Evolutionary conservation across 1,140 invertebrate genomes (phyloP).

Genomic region (Ooceraea biroi): DNA sequence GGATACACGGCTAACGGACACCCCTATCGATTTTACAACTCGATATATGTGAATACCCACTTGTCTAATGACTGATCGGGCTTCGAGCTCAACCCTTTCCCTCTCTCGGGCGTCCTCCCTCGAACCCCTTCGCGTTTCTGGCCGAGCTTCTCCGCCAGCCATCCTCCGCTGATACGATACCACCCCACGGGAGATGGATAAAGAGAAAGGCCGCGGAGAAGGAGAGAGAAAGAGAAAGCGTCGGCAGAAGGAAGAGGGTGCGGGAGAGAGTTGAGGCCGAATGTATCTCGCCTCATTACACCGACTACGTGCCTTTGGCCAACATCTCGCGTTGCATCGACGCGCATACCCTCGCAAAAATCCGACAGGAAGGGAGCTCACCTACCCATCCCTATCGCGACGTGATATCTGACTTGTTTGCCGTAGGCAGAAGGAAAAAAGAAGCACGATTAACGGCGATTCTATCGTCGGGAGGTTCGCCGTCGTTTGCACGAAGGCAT

Average conservation of each 20-base stretch:
- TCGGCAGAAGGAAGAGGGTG: conserved; percentile 55
- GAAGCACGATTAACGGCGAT: conserved; percentile 31
- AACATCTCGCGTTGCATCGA: conserved; percentile 77
- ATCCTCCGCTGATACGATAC: conserved; percentile 64
- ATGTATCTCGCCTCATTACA: conserved; percentile 83
- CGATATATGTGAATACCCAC: conserved; percentile 87
- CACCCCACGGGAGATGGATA: conserved; percentile 60
- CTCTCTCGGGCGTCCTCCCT: conserved; percentile 69
- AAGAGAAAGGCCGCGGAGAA: conserved; percentile 37
- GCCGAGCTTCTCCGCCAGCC: conserved; percentile 73
- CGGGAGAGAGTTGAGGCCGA: conserved; percentile 68
- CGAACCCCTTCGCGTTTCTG: conserved; percentile 66
- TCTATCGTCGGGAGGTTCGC: conserved; percentile 8
- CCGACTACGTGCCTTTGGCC: conserved; percentile 77
- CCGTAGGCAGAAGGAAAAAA: conserved; percentile 37
- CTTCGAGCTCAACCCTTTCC: conserved; percentile 83
- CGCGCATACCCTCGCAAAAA: conserved; percentile 74
- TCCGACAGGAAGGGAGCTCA: conserved; percentile 65
- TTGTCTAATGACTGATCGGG: conserved; percentile 87
- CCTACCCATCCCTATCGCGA: conserved; percentile 43
- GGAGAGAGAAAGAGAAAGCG: conserved; percentile 53
- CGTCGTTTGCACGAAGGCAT: conserved; percentile 15
- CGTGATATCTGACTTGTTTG: conserved; percentile 59
- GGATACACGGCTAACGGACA: conserved; percentile 85
- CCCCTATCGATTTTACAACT: conserved; percentile 87